A percentile compares a stretch with the other conserved stretches of the same genome.
These are phyloP conservation scores for Alsophila aescularia DNA, from an alignment of 2,888 invertebrate genomes.

Conservation along the genomic window DNA sequence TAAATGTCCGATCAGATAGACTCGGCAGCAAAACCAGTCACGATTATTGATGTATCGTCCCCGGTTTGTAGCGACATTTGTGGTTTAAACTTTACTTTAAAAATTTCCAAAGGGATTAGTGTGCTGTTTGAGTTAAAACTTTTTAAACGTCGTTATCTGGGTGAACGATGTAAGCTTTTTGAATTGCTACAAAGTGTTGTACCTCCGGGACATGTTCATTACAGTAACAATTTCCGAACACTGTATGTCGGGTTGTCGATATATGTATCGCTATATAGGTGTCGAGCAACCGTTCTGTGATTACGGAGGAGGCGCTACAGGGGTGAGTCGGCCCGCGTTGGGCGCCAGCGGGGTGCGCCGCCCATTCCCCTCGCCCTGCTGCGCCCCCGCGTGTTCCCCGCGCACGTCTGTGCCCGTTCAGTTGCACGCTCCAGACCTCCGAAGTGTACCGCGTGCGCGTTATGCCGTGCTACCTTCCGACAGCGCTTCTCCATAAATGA, in stretches of 20 bases:
- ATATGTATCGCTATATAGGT: conserved; percentile 56
- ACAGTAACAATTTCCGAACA: conserved; percentile 31
- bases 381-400: conserved; percentile 37
- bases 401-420: conserved; percentile 51
- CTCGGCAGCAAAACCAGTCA: too few species aligned
- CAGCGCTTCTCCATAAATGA: conserved; percentile 74
- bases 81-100: too few species aligned
- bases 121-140: conserved; percentile 3
- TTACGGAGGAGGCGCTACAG: conserved; percentile 65
- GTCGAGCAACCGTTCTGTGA: conserved; percentile 74
- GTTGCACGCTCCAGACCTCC: conserved; percentile 72
- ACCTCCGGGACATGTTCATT: conserved; percentile 20
- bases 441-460: conserved; percentile 73
- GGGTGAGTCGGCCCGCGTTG: conserved; percentile 60
- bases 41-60: too few species aligned
- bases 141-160: background rate
- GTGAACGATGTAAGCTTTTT: background rate
- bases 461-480: conserved; percentile 72
- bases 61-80: too few species aligned
- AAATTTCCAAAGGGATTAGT: conserved; percentile 14
- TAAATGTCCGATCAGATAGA: too few species aligned
- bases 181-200: background rate
- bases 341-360: conserved; percentile 62
- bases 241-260: conserved; percentile 43
- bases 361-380: conserved; percentile 50